A percentile compares a stretch with the other conserved stretches of the same genome.
Evolutionary conservation across 2,113 vertebrate species (phyloP).

Genomic region (Pangasianodon hypophthalmus): DNA sequence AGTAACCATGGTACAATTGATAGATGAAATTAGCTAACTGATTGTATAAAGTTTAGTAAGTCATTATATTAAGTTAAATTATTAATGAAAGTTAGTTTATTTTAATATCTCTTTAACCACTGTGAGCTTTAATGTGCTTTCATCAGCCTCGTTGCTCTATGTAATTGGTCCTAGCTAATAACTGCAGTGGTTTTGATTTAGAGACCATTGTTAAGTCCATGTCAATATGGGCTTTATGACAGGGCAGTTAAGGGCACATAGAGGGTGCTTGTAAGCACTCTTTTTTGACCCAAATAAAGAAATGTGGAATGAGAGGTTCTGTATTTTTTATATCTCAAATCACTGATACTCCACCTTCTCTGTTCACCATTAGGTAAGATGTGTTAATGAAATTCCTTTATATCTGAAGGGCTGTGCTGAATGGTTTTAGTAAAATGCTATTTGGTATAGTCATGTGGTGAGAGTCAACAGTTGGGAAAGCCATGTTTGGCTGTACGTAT

Average conservation of each 20-base stretch:
- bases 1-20: neutral
- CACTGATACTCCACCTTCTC: neutral
- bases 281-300: neutral
- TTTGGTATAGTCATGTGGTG: conserved; percentile 1
- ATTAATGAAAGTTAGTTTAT: neutral
- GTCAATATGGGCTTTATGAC: neutral
- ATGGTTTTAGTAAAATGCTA: neutral
- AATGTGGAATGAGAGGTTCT: neutral
- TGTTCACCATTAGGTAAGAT: neutral
- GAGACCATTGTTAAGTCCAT: neutral
- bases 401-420: neutral
- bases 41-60: too few species aligned
- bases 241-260: neutral
- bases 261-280: neutral
- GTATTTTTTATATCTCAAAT: neutral
- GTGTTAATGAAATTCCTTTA: conserved; percentile 7
- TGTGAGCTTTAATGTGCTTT: neutral
- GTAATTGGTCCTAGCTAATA: neutral
- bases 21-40: neutral
- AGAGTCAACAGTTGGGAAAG: conserved; percentile 3
- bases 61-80: neutral
- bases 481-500: neutral
- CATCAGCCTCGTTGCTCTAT: neutral
- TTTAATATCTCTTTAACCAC: neutral
- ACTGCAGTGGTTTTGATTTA: neutral